These are phyloP conservation scores for Ostrea edulis DNA, from an alignment of 1,140 invertebrate species.

Conservation along the genomic window DNA sequence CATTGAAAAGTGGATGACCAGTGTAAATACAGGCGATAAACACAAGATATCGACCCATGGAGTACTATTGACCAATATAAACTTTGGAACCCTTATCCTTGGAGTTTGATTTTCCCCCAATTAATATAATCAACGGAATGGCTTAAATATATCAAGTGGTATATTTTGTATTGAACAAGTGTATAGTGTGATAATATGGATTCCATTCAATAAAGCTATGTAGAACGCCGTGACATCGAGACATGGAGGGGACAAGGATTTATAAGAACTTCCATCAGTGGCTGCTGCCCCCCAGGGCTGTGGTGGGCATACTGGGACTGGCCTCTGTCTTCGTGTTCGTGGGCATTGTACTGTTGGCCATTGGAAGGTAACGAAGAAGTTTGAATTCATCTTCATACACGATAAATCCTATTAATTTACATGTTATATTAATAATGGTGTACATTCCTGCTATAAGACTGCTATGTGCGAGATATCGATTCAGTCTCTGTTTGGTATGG, in stretches of 20 bases:
- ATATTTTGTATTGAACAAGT: background rate
- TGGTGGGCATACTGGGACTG: constrained; percentile 52
- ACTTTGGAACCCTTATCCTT: background rate
- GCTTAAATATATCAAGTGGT: background rate
- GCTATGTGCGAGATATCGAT: no score
- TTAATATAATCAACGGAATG: background rate
- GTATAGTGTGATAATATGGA: background rate
- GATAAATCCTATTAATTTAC: background rate
- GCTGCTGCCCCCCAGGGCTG: constrained; percentile 51
- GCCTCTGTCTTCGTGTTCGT: constrained; percentile 54
- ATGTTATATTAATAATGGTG: background rate
- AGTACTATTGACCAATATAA: background rate
- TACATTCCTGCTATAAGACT: background rate
- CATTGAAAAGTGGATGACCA: background rate
- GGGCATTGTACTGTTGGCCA: constrained; percentile 57
- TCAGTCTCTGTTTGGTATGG: background rate
- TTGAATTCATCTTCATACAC: background rate
- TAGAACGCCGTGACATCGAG: background rate
- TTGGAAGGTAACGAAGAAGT: constrained; percentile 46
- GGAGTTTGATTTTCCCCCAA: background rate
- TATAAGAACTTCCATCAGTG: constrained; percentile 55
- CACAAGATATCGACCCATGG: background rate
- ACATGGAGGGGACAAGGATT: constrained; percentile 11
- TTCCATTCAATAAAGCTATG: background rate
- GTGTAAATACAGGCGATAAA: constrained; percentile 8